Evolutionary conservation across 2,113 vertebrate species (phyloP).

Genomic region (Cariama cristata): DNA sequence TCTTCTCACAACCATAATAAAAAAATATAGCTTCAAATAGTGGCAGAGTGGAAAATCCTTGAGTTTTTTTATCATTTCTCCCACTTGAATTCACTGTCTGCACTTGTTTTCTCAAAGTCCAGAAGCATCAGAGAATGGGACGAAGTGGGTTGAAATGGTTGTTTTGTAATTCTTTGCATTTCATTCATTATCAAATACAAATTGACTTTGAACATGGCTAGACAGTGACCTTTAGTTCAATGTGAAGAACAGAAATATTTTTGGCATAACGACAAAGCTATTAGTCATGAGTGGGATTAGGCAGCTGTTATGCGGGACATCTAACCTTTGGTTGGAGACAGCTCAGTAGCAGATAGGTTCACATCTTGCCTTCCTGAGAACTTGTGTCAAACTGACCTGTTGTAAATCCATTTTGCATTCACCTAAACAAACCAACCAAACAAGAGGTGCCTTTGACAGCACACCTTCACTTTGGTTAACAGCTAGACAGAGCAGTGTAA

Average conservation of each 20-base stretch:
- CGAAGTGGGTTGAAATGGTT: not conserved
- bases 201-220: not conserved
- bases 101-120: not conserved
- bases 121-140: not conserved
- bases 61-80: not conserved
- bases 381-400: not conserved
- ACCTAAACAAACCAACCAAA: not conserved
- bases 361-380: not conserved
- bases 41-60: not conserved
- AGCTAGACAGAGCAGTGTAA: not conserved
- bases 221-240: not conserved
- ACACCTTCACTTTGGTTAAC: not conserved
- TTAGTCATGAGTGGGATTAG: not conserved
- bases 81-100: not conserved
- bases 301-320: not conserved
- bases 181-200: not conserved
- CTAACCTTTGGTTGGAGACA: not conserved
- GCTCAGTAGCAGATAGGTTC: not conserved
- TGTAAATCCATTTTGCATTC: not conserved
- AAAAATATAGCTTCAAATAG: not conserved
- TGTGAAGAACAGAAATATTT: not conserved
- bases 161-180: not conserved
- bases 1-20: not conserved
- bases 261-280: fast-evolving
- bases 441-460: not conserved